A percentile compares a stretch with the other conserved stretches of the same genome.
Evolutionary conservation across 2,113 vertebrate species (phyloP).

Genomic region (Monopterus albus): DNA sequence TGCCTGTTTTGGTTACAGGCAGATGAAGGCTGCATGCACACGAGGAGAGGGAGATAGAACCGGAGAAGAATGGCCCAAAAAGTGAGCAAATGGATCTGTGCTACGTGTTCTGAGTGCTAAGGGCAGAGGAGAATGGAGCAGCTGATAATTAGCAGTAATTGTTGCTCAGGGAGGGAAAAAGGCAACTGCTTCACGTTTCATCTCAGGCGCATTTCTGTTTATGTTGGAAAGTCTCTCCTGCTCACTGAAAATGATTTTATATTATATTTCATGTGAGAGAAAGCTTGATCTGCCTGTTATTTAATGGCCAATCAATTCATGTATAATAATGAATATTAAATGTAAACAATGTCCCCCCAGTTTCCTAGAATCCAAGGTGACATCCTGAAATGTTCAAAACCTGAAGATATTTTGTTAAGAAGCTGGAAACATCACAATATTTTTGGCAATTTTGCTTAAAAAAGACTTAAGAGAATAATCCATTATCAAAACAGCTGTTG

Average conservation of each 20-base stretch:
- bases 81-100: constrained; percentile 59
- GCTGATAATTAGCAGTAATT: constrained; percentile 79
- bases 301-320: no score
- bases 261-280: constrained; percentile 21
- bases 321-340: no score
- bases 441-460: no score
- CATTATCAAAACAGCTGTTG: no score
- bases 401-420: no score
- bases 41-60: constrained; percentile 44
- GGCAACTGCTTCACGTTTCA: constrained; percentile 47
- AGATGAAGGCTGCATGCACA: constrained; percentile 55
- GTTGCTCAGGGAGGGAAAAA: constrained; percentile 63
- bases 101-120: constrained; percentile 64
- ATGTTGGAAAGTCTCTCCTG: constrained; percentile 11
- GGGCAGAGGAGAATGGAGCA: constrained; percentile 45
- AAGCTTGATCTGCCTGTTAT: no score
- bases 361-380: no score
- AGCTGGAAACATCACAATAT: no score
- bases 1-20: constrained; percentile 70
- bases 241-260: constrained; percentile 3
- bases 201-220: constrained; percentile 27
- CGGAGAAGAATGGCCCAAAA: constrained; percentile 46
- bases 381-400: no score
- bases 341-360: no score
- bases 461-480: no score